These are phyloP conservation scores for Oasisia sp. DNA, from an alignment of 2,888 invertebrate species.

Conservation along the genomic window DNA sequence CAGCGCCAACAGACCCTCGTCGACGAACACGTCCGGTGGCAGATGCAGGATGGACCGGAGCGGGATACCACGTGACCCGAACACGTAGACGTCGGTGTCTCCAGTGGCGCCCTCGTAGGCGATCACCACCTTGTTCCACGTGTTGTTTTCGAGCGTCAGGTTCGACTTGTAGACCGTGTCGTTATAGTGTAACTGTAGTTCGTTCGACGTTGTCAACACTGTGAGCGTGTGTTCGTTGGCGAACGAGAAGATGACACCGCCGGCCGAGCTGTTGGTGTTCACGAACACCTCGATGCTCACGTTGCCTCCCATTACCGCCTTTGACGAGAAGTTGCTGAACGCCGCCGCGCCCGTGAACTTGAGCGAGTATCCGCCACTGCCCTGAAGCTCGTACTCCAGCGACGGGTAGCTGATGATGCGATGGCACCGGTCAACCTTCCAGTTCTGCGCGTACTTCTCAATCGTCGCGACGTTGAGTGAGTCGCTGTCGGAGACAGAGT, in stretches of 20 bases:
- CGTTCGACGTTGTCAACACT: conserved; percentile 28
- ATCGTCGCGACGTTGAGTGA: neutral
- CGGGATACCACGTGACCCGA: conserved; percentile 42
- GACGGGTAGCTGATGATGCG: conserved; percentile 44
- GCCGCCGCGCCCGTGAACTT: conserved; percentile 38
- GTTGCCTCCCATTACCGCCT: conserved; percentile 27
- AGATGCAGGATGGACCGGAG: conserved; percentile 36
- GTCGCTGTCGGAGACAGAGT: neutral
- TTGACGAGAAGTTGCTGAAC: conserved; percentile 46
- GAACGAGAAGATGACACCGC: conserved; percentile 45
- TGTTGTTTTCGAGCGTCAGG: conserved; percentile 21
- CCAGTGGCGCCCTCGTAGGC: conserved; percentile 45
- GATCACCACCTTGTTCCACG: conserved; percentile 50
- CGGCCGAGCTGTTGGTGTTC: conserved; percentile 22
- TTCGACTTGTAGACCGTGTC: conserved; percentile 42
- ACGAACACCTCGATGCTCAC: conserved; percentile 21
- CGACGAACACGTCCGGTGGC: conserved; percentile 39
- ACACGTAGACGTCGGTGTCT: conserved; percentile 39
- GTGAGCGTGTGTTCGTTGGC: conserved; percentile 41
- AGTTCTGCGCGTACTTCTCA: conserved; percentile 19
- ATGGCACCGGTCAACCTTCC: conserved; percentile 41
- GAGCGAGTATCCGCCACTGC: conserved; percentile 46
- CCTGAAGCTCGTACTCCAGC: conserved; percentile 37
- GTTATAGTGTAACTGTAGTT: neutral
- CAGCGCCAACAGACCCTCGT: conserved; percentile 43